Conservation (phyloP, 2,797 vertebrate species). For the Cirrhinus molitorella region DNA sequence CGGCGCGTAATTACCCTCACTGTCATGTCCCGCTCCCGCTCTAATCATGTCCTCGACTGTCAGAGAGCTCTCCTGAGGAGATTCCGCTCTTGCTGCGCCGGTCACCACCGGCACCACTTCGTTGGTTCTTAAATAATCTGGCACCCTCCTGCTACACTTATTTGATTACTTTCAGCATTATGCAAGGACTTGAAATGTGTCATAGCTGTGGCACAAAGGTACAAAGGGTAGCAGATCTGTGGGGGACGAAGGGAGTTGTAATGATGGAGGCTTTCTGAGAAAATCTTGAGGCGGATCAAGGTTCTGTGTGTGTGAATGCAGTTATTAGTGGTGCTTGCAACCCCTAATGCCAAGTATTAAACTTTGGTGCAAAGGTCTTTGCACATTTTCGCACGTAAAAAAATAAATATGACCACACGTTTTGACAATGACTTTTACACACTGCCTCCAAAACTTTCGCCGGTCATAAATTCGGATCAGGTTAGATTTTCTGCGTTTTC, state of each 20-base stretch:
- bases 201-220: neutral
- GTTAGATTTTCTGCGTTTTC: too few relatives aligned
- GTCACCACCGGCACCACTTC: neutral
- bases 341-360: neutral
- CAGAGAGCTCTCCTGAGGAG: conserved; percentile 54
- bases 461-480: too few relatives aligned
- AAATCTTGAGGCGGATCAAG: neutral
- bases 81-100: conserved; percentile 28
- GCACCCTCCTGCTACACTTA: conserved; percentile 32
- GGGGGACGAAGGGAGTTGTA: conserved; percentile 5
- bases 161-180: conserved; percentile 38
- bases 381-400: too few relatives aligned
- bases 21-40: conserved; percentile 53
- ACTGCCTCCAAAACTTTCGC: too few relatives aligned
- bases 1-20: conserved; percentile 66
- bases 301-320: neutral
- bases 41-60: conserved; percentile 70
- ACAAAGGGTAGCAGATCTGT: conserved; percentile 27
- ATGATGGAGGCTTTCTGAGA: conserved; percentile 12
- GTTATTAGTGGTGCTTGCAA: neutral
- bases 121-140: conserved; percentile 7
- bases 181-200: conserved; percentile 24
- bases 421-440: too few relatives aligned
- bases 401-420: too few relatives aligned
- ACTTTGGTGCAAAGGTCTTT: too few relatives aligned